phyloP scores from a whole-genome alignment of 2,888 invertebrate genomes.

The Agapetus fuscipes region DNA sequence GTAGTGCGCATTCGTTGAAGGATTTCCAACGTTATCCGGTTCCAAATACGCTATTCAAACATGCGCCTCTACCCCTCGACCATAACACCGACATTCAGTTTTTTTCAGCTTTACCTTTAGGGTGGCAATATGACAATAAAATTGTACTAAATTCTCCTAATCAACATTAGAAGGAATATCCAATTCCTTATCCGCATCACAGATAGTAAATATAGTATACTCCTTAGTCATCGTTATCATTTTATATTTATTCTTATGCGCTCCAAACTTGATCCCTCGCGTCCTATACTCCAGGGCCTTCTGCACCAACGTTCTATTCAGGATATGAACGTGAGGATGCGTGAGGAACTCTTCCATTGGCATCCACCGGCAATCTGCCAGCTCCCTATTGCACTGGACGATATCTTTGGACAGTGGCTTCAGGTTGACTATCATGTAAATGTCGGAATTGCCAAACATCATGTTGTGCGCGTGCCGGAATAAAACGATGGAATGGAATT shows the following conservation, averaged over 20 bases:
- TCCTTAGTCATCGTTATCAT: slow-evolving; percentile 30
- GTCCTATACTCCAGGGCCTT: slow-evolving; percentile 56
- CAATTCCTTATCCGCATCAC: no score
- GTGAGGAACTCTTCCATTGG: slow-evolving; percentile 59
- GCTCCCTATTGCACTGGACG: slow-evolving; percentile 63
- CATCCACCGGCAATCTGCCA: slow-evolving; percentile 76
- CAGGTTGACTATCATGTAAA: slow-evolving; percentile 71
- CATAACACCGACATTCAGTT: no score
- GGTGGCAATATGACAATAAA: no score
- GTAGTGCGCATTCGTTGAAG: no score
- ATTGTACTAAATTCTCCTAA: no score
- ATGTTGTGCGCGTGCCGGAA: slow-evolving; percentile 70
- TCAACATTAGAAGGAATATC: no score
- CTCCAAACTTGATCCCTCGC: slow-evolving; percentile 50
- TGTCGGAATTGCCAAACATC: slow-evolving; percentile 75
- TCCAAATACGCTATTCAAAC: no score
- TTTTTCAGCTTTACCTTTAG: no score
- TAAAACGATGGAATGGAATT: slow-evolving; percentile 66
- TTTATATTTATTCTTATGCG: slow-evolving; percentile 37
- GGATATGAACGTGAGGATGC: slow-evolving; percentile 62
- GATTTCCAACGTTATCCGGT: no score
- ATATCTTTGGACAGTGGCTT: slow-evolving; percentile 55
- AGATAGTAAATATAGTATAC: slow-evolving; percentile 28
- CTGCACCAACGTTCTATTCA: slow-evolving; percentile 57
- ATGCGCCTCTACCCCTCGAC: no score